Base-by-base conservation (phyloP, 1,140 invertebrate species). In the Ptiloglossa arizonensis region DNA sequence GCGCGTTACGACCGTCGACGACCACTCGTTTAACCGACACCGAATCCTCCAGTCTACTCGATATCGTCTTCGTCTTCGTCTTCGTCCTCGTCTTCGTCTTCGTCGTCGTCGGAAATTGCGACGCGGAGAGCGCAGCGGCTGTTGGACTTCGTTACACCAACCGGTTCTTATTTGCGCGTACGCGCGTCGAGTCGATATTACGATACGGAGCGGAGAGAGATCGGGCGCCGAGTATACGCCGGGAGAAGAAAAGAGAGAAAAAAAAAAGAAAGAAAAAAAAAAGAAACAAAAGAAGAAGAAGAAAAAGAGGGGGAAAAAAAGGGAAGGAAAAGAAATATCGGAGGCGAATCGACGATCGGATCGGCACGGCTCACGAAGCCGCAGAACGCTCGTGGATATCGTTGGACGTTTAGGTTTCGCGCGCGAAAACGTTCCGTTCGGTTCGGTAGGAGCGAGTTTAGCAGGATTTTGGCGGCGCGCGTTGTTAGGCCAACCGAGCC, bases 401-500 rank as follows among this genome's bases (percentile, higher is more conserved):
- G 44, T 35, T 19, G 41, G 56, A 46, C 22, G 52, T n/a, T n/a
- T n/a, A n/a, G n/a, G n/a, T n/a, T n/a, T n/a, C n/a, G n/a, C n/a
- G n/a, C n/a, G 68, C 38, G 73, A 67, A 74, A 57, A 74, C 13
- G 48, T 66, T 54, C 27, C 54, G 60, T 52, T n/a, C 35, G 48
- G 57, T 1, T 27, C 15, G 5, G 48, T 56, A 44, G 69, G 62
- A 80, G 80, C 70, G 76, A 59, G 81, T 84, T 84, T 84, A 75
- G 81, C 82, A 83, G 67, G 81, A 84, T 84, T 83, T 84, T 67
- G 81, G 82, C 70, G 75, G 68, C 70, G 70, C 69, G 68, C n/a
- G n/a, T n/a, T n/a, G 80, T 63, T 74, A 81, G 64, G 67, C 68
- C 66, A 56, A 68, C 56, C 46, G 48, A 60, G 81, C 59, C 66